phyloP scores from a whole-genome alignment of 2,888 invertebrate genomes.

The Sarcophaga subvicina region DNA sequence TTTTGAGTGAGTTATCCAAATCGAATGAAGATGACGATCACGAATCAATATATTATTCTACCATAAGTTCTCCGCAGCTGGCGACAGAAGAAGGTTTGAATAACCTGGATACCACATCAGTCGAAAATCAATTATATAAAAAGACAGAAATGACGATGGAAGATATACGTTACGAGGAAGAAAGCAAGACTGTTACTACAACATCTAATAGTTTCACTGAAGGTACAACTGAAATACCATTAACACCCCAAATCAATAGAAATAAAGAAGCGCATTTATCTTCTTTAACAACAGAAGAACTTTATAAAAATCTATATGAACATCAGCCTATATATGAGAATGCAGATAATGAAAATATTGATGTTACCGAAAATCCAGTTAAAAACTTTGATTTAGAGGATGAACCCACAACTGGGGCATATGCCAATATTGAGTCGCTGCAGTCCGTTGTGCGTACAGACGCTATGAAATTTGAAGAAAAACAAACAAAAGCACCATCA shows the following conservation, averaged over 20 bases:
- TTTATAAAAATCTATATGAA: slow-evolving; percentile 24
- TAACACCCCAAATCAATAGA: not conserved
- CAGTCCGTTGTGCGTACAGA: slow-evolving; percentile 67
- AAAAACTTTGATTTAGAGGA: slow-evolving; percentile 5
- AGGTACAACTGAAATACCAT: not conserved
- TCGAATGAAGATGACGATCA: no score
- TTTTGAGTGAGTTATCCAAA: no score
- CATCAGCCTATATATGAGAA: slow-evolving; percentile 22
- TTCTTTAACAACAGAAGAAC: slow-evolving; percentile 21
- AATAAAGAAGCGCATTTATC: not conserved
- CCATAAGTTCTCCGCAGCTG: no score
- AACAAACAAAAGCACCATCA: slow-evolving; percentile 32
- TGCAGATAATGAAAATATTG: slow-evolving; percentile 20
- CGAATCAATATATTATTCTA: no score
- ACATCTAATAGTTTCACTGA: not conserved
- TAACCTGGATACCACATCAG: no score
- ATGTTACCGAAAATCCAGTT: slow-evolving; percentile 8
- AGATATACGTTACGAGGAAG: not conserved
- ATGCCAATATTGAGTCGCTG: slow-evolving; percentile 26
- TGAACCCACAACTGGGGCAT: slow-evolving; percentile 35
- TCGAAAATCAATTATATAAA: no score
- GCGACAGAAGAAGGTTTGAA: no score
- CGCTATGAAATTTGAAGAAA: slow-evolving; percentile 29
- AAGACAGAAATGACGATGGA: not conserved
- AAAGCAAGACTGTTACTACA: not conserved